phyloP scores from a whole-genome alignment of 2,797 vertebrate species.

The Hippocampus kuda region DNA sequence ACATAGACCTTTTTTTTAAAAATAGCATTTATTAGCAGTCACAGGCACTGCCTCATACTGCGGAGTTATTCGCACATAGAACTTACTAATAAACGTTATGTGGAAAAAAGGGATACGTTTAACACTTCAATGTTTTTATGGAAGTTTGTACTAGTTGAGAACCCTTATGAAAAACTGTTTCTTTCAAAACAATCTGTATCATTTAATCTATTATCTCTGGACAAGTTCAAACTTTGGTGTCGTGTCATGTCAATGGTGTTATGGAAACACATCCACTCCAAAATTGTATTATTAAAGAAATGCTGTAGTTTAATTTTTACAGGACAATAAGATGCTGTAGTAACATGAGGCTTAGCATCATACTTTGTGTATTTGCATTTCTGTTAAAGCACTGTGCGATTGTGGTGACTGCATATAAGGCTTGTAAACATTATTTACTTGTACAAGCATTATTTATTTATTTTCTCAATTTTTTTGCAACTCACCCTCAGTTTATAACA shows the following conservation, averaged over 20 bases:
- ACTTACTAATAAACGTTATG: background rate
- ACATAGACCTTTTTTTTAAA: background rate
- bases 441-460: slow-evolving; percentile 54
- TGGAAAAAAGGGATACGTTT: background rate
- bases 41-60: background rate
- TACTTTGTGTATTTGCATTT: slow-evolving; percentile 33
- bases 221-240: background rate
- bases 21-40: background rate
- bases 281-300: slow-evolving; percentile 13
- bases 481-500: background rate
- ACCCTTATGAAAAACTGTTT: background rate
- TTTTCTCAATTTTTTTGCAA: slow-evolving; percentile 26
- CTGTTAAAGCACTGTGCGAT: slow-evolving; percentile 57
- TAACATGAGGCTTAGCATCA: slow-evolving; percentile 16
- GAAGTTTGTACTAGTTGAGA: background rate
- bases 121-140: background rate
- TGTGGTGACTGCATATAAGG: slow-evolving; percentile 43
- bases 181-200: background rate
- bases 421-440: slow-evolving; percentile 56
- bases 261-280: background rate
- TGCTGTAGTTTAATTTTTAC: slow-evolving; percentile 3
- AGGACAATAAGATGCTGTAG: slow-evolving; percentile 12
- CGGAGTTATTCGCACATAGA: background rate
- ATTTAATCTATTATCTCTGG: background rate
- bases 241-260: too few species aligned